Conservation (phyloP, 2,113 vertebrate genomes). For the Puntigrus tetrazona region DNA sequence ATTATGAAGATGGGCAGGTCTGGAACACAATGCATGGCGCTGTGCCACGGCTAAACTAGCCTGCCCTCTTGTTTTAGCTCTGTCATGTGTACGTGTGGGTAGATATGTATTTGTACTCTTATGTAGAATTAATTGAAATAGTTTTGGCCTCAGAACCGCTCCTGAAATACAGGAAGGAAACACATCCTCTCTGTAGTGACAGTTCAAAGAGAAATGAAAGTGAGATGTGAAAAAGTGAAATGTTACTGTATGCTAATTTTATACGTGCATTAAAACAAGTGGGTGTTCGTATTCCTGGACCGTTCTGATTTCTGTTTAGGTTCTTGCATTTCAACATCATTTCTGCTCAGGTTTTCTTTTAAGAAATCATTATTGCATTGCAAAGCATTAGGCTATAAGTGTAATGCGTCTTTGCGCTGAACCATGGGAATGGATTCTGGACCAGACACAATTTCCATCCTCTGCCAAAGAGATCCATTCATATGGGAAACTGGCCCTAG, state of each 20-base stretch:
- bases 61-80: background rate
- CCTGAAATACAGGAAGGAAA: slow-evolving; percentile 28
- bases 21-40: slow-evolving; percentile 37
- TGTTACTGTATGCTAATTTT: slow-evolving; percentile 15
- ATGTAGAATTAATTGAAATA: background rate
- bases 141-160: background rate
- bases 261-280: background rate
- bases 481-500: background rate
- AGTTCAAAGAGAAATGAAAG: slow-evolving; percentile 46
- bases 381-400: too few relatives aligned
- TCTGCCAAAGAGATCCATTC: slow-evolving; percentile 14
- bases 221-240: slow-evolving; percentile 47
- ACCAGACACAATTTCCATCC: background rate
- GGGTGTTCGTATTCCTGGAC: background rate
- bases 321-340: background rate
- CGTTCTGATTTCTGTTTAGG: background rate
- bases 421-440: slow-evolving; percentile 3
- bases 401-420: too few relatives aligned
- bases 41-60: slow-evolving; percentile 43
- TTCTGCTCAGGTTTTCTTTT: background rate
- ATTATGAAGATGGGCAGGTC: slow-evolving; percentile 53
- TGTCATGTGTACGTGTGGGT: background rate
- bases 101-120: background rate
- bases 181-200: slow-evolving; percentile 24
- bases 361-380: background rate